Evolutionary conservation across 1,140 invertebrate genomes (phyloP).

Genomic region (Dendrolimus kikuchii): DNA sequence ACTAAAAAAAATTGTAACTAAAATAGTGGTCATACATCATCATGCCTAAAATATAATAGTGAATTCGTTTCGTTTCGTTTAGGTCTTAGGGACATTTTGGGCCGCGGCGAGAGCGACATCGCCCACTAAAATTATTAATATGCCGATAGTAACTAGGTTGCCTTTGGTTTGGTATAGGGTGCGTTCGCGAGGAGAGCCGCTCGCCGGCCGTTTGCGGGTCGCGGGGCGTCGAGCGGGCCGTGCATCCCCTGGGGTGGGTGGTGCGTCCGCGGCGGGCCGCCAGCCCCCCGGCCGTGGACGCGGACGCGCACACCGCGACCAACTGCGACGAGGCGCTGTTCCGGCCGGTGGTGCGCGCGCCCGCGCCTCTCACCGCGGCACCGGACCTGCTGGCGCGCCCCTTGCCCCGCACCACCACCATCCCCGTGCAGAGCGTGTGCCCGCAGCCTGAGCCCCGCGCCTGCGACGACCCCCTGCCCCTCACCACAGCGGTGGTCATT

Average conservation of each 20-base stretch:
- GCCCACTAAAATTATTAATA: no score
- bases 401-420: constrained; percentile 49
- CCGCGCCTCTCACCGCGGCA: constrained; percentile 30
- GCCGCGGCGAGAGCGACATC: not conserved
- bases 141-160: constrained; percentile 68
- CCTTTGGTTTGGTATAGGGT: constrained; percentile 85
- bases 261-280: constrained; percentile 63
- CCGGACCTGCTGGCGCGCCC: constrained; percentile 24
- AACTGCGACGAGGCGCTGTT: constrained; percentile 78
- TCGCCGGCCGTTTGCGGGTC: constrained; percentile 12
- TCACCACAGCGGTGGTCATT: constrained; percentile 47
- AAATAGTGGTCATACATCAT: no score
- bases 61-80: no score
- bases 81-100: not conserved
- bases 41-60: no score
- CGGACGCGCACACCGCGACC: constrained; percentile 72
- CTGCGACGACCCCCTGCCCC: constrained; percentile 27
- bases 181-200: constrained; percentile 72
- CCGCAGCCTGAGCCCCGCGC: constrained; percentile 11
- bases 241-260: constrained; percentile 82
- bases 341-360: constrained; percentile 72
- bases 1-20: no score
- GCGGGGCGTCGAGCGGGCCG: constrained; percentile 75
- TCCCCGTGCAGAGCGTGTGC: constrained; percentile 46
- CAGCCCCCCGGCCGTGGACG: constrained; percentile 69